Evolutionary conservation across 1,140 invertebrate species (phyloP).

Genomic region (Cotesia glomerata): DNA sequence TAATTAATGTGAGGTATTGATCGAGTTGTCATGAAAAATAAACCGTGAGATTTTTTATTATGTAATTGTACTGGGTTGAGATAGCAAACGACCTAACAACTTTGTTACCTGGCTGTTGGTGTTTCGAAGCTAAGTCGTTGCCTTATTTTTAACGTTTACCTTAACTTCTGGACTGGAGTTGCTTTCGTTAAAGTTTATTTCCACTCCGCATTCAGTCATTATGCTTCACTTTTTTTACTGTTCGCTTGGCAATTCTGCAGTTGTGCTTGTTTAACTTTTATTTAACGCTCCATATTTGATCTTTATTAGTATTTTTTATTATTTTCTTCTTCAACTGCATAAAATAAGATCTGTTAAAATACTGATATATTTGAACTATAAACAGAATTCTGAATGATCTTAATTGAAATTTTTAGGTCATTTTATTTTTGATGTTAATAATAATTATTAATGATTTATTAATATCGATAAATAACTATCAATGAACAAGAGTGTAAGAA

Average conservation of each 20-base stretch:
- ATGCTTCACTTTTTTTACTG: conserved; percentile 20
- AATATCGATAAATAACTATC: no score
- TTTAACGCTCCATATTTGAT: conserved; percentile 7
- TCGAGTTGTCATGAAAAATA: neutral
- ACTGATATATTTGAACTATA: no score
- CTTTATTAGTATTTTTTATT: conserved; percentile 10
- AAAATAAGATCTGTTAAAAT: no score
- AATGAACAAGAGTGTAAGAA: no score
- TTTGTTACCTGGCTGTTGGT: conserved; percentile 13
- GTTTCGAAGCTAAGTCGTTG: conserved; percentile 6
- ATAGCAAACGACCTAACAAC: conserved; percentile 2
- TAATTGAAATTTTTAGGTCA: no score
- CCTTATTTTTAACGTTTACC: conserved; percentile 25
- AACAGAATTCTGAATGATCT: no score
- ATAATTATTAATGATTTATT: no score
- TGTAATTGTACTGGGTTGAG: neutral
- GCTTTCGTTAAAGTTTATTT: conserved; percentile 30
- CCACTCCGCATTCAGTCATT: conserved; percentile 21
- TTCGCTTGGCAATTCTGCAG: conserved; percentile 12
- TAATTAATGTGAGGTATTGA: no score
- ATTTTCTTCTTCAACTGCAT: neutral
- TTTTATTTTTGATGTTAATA: no score
- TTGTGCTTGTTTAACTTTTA: neutral
- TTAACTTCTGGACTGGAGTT: conserved; percentile 12
- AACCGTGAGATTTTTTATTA: conserved; percentile 1